Evolutionary conservation across 2,113 vertebrate genomes (phyloP), one percentile per base, ranked within the genome.

Genomic region (Toxostoma redivivum): DNA sequence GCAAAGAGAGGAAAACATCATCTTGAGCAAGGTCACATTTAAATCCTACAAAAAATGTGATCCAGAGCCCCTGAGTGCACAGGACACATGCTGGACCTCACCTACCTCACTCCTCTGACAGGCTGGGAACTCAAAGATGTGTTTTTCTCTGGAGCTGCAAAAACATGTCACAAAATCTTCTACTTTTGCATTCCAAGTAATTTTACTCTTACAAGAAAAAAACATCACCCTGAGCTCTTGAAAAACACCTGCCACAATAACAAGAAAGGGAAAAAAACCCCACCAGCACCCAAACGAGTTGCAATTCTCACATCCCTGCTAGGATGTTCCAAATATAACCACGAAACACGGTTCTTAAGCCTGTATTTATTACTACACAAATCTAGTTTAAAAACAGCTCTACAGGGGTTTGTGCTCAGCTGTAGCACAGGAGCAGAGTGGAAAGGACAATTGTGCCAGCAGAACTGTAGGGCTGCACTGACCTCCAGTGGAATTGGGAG

Each of bases 401-500:
- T 94, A 90, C 67, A 69, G 83, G 92, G 58, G 78, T 74, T 95
- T 94, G 65, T 74, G 88, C 37, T 88, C 40, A 80, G 94, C 89
- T 87, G 67, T 1, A 22, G 37, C 61, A 12, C 57, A 66, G 7
- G 86, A 81, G 33, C 64, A 70, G 51, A 73, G 69, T 2, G n/a
- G n/a, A 66, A 80, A 88, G 94, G 60, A 50, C 51, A n/a, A n/a
- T 7, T 7, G 10, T 70, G 42, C 21, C 7, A 28, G 74, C 56
- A 74, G 47, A 97, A 97, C 79, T 81, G 64, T 86, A 76, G 54
- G 80, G 96, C 76, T 90, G 88, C 95, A 97, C 97, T 98, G 98
- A 98, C 97, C 98, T 97, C 98, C 97, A 96, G 97, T 98, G 98
- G 97, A 97, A 94, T 42, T 33, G 10, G 16, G 16, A 66, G 90